Evolutionary conservation across 2,888 invertebrate species (phyloP).

Genomic region (Ferdinandea cuprea): DNA sequence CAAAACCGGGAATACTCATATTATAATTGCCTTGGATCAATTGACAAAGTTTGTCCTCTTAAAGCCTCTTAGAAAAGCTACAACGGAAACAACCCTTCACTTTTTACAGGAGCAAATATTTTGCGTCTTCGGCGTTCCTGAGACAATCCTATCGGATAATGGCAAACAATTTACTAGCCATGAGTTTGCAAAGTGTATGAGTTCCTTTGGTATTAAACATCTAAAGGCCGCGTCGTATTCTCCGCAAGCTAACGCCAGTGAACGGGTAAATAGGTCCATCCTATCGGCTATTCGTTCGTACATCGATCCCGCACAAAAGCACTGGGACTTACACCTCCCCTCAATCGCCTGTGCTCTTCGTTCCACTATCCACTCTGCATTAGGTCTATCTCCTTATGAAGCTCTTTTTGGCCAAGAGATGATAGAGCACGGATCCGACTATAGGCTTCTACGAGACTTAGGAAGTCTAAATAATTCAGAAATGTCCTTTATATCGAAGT

Average conservation of each 20-base stretch:
- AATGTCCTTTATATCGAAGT: too few relatives aligned
- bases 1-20: neutral
- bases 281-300: conserved; percentile 6
- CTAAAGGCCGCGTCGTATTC: neutral
- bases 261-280: conserved; percentile 10
- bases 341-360: too few relatives aligned
- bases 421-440: too few relatives aligned
- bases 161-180: conserved; percentile 7
- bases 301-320: neutral
- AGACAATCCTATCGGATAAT: conserved; percentile 4
- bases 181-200: neutral
- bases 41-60: neutral
- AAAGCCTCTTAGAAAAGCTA: neutral
- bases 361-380: too few relatives aligned
- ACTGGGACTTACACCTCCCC: neutral
- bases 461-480: too few relatives aligned
- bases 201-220: neutral
- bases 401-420: too few relatives aligned
- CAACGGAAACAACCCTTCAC: neutral
- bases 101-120: neutral
- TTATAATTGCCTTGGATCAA: neutral
- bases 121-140: neutral
- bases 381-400: too few relatives aligned
- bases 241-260: conserved; percentile 14
- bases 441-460: too few relatives aligned